Evolutionary conservation across 2,797 vertebrate species (phyloP), one percentile per base, ranked within the genome.

Genomic region (Numenius phaeopus): DNA sequence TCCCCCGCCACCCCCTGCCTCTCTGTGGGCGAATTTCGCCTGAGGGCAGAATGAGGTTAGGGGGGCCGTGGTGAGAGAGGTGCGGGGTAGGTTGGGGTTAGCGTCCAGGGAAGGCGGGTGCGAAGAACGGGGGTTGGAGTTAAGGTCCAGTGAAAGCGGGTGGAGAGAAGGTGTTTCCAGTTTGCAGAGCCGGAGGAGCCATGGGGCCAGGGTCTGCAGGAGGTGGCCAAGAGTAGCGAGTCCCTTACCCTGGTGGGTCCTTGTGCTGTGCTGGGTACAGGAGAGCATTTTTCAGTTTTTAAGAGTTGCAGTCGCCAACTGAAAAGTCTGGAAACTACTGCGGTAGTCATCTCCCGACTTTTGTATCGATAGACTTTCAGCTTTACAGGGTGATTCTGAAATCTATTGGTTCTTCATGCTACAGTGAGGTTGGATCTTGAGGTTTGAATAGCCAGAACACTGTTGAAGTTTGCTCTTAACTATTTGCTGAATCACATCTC

Each of bases 301-400:
- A 2, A 2, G 47, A 40, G 40, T 5, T n/a, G 1, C 7, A 8
- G 2, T 3, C 14, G 21, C 3, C 40, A 2, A 0, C 29, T 20
- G 40, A 8, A 20, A 16, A 42, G 57, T 3, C 9, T 30, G 37
- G 47, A 32, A 47, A 11, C 5, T 2, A 0, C 26, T 9, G 19
- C 9, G 5, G 2, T 2, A 3, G 14, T 3, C 14, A 4, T 14
- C 8, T 24, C 12, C 3, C 9, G 1, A 0, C 3, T 29, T n/a
- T 18, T 50, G 3, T 30, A 5, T 34, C 9, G 1, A 29, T 6
- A 7, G 37, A 1, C 11, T 59, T 55, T 3, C 13, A 14, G 29
- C 17, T 40, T 37, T 24, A 26, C 7, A 14, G 23, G 21, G 19
- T 44, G n/a, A 1, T 16, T 50, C 14, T 32, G 62, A 39, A 27